phyloP scores from a whole-genome alignment of 2,113 vertebrate genomes.

The Balaenoptera acutorostrata region DNA sequence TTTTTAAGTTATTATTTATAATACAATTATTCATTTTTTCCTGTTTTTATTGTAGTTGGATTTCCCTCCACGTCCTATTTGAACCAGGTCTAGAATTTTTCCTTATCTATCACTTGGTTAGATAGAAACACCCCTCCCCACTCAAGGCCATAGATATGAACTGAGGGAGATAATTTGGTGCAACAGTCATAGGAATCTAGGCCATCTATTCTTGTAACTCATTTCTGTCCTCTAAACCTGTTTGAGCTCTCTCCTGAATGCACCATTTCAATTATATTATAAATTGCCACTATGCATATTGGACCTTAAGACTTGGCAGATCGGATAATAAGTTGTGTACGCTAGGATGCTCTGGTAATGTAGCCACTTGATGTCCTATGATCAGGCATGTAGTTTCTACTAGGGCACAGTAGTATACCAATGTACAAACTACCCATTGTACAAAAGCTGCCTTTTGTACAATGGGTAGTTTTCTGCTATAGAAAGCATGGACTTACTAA shows the following conservation, averaged over 20 bases:
- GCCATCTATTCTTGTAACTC: not conserved
- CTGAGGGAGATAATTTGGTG: not conserved
- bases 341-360: not conserved
- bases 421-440: too few relatives aligned
- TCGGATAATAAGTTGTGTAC: not conserved
- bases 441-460: not conserved
- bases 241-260: not conserved
- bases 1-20: not conserved
- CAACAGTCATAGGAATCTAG: not conserved
- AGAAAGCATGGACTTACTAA: not conserved
- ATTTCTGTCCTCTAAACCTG: not conserved
- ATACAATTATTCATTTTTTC: not conserved
- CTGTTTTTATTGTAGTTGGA: not conserved
- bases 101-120: not conserved
- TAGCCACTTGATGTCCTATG: not conserved
- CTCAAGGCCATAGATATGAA: not conserved
- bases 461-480: not conserved
- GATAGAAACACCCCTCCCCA: not conserved
- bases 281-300: not conserved
- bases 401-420: not conserved
- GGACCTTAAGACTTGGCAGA: not conserved
- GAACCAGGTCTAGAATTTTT: not conserved
- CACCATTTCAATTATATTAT: not conserved
- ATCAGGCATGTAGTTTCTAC: not conserved
- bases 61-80: not conserved